phyloP scores from a whole-genome alignment of 2,797 vertebrate genomes.

The Limnodromus scolopaceus region DNA sequence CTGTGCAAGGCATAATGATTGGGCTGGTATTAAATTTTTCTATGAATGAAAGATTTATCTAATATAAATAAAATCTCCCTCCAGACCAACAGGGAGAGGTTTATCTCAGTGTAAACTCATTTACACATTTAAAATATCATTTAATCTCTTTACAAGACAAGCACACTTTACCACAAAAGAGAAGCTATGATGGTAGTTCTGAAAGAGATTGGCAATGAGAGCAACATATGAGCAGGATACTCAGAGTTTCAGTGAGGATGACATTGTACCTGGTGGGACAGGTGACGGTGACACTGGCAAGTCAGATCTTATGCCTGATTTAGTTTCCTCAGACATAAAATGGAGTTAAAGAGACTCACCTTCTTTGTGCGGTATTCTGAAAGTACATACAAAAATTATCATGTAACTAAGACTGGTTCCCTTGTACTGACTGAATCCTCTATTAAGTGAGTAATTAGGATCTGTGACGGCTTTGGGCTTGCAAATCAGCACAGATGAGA shows the following conservation, averaged over 20 bases:
- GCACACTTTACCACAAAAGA: neutral
- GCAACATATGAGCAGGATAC: neutral
- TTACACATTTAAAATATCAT: neutral
- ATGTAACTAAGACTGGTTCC: neutral
- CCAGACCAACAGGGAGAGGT: neutral
- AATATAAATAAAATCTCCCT: neutral
- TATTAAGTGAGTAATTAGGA: neutral
- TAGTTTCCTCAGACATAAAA: neutral
- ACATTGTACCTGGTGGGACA: neutral
- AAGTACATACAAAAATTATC: neutral
- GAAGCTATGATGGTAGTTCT: neutral
- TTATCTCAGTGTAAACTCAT: neutral
- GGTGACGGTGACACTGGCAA: neutral
- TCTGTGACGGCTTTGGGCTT: neutral
- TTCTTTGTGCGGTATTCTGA: neutral
- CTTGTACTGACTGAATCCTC: neutral
- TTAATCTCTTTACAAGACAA: neutral
- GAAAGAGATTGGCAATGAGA: neutral
- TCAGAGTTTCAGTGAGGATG: neutral
- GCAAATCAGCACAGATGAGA: neutral
- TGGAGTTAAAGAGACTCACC: neutral
- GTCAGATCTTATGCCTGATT: neutral
- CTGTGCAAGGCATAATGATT: neutral
- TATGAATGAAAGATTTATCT: neutral
- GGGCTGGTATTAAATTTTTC: neutral